Base-by-base conservation (phyloP, 1,140 invertebrate species). In the Campoletis sonorensis region DNA sequence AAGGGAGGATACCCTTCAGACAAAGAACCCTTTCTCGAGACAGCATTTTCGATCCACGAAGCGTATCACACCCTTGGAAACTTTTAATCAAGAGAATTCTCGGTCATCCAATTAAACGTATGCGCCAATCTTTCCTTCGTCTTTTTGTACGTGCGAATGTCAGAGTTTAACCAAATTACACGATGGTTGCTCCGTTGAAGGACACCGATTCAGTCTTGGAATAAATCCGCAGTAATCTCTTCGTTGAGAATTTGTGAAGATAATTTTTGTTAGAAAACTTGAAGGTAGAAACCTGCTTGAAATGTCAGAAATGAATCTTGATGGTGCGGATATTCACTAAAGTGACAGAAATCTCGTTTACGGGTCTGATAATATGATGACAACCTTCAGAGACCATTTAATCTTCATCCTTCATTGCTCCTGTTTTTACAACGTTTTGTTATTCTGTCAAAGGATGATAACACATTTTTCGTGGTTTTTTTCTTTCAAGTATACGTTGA, bases 11-110 rank as follows among this genome's bases (percentile, higher is more conserved):
- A 45, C 70, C 70, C 70, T 72, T 49, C 37, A 4, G 18, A 45
- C 37, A 11, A 23, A 45, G 26, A 70, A 70, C 70, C 70, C 70
- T 45, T 72, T 72, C 37, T 45, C 23, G 37, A 7, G 45, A 45
- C 16, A 45, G 70, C 21, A 72, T 72, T 40, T 72, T 26, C n/a
- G 40, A 72, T 10, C 37, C n/a, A 21, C 37, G 26, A 30, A 72
- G 61, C 61, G 23, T 64, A 27, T 15, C 4, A 23, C 23, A 49
- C 37, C 70, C 70, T 72, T 40, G 33, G 70, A 27, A 72, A 30
- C 21, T 40, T 72, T 72, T 72, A 72, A 72, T 72, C 70, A 72
- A 72, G 37, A 11, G 3, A 7, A 72, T 18, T 72, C 70, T 54
- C n/a, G 51, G 18, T 45, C 21, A 37, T 45, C 70, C 70, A 45